A percentile compares a stretch with the other conserved stretches of the same genome.
phyloP scores from a whole-genome alignment of 2,797 vertebrate species.

The Artibeus jamaicensis region DNA sequence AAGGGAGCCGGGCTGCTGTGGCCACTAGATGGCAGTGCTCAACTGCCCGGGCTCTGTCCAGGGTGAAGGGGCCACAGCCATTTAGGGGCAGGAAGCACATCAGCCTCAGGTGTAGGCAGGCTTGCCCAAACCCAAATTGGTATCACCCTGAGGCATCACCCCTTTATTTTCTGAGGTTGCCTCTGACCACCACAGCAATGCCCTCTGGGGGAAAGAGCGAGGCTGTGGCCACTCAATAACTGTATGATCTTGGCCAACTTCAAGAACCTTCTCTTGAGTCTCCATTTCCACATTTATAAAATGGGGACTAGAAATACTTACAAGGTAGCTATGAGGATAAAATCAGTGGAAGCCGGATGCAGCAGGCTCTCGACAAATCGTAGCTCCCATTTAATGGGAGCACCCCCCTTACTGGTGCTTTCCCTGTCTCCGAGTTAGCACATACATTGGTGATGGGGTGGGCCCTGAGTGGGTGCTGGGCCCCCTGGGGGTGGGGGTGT shows the following conservation, averaged over 20 bases:
- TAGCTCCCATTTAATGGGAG: background rate
- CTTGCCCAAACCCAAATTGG: background rate
- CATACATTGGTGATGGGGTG: background rate
- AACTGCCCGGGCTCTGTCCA: background rate
- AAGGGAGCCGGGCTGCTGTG: background rate
- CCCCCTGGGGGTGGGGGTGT: too few relatives aligned
- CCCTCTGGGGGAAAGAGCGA: background rate
- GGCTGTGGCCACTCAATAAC: background rate
- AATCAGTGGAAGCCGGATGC: background rate
- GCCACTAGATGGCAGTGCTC: slow-evolving; percentile 74
- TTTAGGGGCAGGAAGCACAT: background rate
- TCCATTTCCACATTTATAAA: background rate
- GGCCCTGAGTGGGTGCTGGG: background rate
- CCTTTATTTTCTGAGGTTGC: background rate
- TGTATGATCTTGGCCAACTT: background rate
- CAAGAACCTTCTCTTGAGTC: background rate
- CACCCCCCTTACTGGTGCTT: background rate
- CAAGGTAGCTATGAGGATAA: background rate
- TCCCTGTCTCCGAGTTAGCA: fast-evolving
- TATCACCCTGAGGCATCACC: background rate
- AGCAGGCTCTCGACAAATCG: background rate
- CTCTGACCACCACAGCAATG: background rate
- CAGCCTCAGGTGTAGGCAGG: background rate
- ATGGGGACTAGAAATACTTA: background rate
- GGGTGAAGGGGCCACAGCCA: fast-evolving